Evolutionary conservation across 2,888 invertebrate genomes (phyloP).

Genomic region (Himalopsyche kuldschensis): DNA sequence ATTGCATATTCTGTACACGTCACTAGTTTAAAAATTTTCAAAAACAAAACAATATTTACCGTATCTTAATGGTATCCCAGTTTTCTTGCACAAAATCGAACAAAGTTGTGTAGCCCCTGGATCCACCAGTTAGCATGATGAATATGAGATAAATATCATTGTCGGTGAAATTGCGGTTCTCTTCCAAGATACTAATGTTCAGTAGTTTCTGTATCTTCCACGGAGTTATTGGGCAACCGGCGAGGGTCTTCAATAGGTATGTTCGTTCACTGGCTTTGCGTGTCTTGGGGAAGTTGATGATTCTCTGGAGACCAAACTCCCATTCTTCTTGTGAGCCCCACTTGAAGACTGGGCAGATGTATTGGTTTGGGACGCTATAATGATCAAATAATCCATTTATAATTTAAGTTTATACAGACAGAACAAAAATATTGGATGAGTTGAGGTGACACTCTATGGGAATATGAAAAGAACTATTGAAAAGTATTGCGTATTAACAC

Average conservation of each 20-base stretch:
- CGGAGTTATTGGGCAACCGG: conserved; percentile 75
- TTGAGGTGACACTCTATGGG: not conserved
- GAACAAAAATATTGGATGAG: not conserved
- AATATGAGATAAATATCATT: conserved; percentile 75
- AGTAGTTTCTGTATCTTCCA: conserved; percentile 68
- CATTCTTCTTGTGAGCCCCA: conserved; percentile 80
- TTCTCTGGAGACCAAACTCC: conserved; percentile 78
- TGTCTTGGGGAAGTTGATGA: conserved; percentile 72
- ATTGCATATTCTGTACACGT: no score
- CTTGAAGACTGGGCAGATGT: conserved; percentile 79
- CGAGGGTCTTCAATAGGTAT: conserved; percentile 74
- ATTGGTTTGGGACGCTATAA: conserved; percentile 71
- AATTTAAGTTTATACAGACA: no score
- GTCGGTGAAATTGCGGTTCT: conserved; percentile 74
- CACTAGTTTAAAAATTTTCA: no score
- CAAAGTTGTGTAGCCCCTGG: conserved; percentile 71
- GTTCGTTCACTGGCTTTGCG: conserved; percentile 75
- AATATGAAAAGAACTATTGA: no score
- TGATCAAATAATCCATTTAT: not conserved
- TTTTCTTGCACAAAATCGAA: conserved; percentile 72
- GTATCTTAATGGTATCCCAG: conserved; percentile 68
- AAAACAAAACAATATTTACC: conserved; percentile 49
- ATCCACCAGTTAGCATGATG: conserved; percentile 71
- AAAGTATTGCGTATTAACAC: no score
- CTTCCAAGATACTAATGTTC: conserved; percentile 70